Evolutionary conservation across 1,140 invertebrate species (phyloP), one percentile per base, ranked within the genome.

Genomic region (Brachionus rubens): DNA sequence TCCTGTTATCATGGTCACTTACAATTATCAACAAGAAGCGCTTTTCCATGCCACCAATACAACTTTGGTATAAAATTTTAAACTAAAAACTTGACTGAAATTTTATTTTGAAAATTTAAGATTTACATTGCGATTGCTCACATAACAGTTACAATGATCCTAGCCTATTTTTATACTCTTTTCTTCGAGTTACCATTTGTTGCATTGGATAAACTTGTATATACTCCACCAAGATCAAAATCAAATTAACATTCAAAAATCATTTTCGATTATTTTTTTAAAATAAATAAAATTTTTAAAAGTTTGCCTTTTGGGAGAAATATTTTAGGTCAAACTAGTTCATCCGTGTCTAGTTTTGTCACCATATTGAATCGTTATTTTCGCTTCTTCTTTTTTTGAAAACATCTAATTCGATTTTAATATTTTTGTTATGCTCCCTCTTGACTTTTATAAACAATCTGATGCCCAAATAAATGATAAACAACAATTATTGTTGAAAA

Each of bases 1-100:
- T 85, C 82, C 75, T 26, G 30, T 67, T 0, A 14, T 76, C 3
- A 76, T 76, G 75, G 24, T 30, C 3, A 16, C 21, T 0, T 65
- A 76, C 26, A 47, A 54, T 26, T 76, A 28, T 47, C 1, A 19
- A n/a, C 75, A 76, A 67, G 40, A 65, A 40, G 16, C 19, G 1
- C 28, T 76, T 16, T 76, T 76, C n/a, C 40, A 62, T 52, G 52
- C 52, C 10, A 36, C 52, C 21, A 33, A 40, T 50, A 28, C 40
- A 21, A 65, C 52, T 14, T 40, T 65, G 24, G 72, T 76, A 56
- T 5, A 5, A 36, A 41, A 24, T 28, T 40, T 40, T 24, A 16
- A 40, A 28, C 19, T 21, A 47, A 41, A 24, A n/a, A 40, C 41
- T 36, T 4, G 12, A 9, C 24, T 40, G 9, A 33, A 48, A 41